Evolutionary conservation across 2,797 vertebrate genomes (phyloP).

Genomic region (Sorex maritimensis): DNA sequence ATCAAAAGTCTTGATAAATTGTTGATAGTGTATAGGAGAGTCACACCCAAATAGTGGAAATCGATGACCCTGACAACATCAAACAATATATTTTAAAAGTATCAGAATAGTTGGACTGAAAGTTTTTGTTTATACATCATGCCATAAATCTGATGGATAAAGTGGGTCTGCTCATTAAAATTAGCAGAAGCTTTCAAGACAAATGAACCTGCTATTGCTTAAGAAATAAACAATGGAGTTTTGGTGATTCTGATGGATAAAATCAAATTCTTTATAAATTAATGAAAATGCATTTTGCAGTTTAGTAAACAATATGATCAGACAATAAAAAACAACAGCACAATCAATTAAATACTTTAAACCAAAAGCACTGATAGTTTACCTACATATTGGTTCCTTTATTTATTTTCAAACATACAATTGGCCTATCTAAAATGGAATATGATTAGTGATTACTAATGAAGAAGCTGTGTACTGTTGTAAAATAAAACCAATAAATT

Average conservation of each 20-base stretch:
- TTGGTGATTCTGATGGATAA: constrained; percentile 2
- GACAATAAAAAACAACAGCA: neutral
- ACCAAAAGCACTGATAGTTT: constrained; percentile 1
- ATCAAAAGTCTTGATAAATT: constrained; percentile 77
- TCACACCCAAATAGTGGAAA: constrained; percentile 62
- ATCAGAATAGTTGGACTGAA: constrained; percentile 47
- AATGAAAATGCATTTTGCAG: neutral
- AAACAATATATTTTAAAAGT: constrained; percentile 70
- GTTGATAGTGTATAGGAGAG: constrained; percentile 22
- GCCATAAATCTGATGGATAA: constrained; percentile 12
- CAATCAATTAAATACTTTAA: constrained; percentile 7
- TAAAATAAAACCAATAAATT: neutral
- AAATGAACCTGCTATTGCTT: neutral
- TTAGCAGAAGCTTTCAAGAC: neutral
- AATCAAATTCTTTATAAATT: neutral
- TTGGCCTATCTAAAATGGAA: neutral
- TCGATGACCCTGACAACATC: constrained; percentile 69
- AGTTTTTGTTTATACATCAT: constrained; percentile 41
- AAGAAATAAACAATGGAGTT: neutral
- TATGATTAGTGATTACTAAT: neutral
- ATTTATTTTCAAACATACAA: neutral
- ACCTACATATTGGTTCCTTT: neutral
- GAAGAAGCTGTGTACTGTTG: neutral
- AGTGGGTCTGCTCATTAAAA: constrained; percentile 25
- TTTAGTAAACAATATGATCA: neutral